Evolutionary conservation across 2,113 vertebrate genomes (phyloP), one percentile per base, ranked within the genome.

Genomic region (Oryzias melastigma): DNA sequence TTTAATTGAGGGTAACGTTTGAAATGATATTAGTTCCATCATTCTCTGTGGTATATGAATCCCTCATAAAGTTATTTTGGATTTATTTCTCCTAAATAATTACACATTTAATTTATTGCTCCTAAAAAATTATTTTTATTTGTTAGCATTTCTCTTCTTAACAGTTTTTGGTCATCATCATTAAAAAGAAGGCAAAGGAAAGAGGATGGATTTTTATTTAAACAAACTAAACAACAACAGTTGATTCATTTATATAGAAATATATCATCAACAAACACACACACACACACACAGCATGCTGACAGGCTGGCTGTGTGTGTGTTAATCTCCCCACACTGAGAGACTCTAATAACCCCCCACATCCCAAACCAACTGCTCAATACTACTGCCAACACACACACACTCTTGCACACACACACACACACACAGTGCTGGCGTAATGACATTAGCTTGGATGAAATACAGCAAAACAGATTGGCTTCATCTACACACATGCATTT

Each of bases 391-490:
- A 86, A 76, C 65, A 82, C 53, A 73, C 78, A 68, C 63, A 24
- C 78, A 52, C 77, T 76, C n/a, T n/a, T n/a, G n/a, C n/a, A 76
- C 65, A 82, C 53, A 73, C 78, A n/a, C 62, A 70, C 68, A 70
- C 40, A 62, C 67, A 75, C 52, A 51, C 14, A 70, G 65, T 78
- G 77, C 78, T 89, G 89, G 87, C 88, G 83, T 90, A 89, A 90
- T 91, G 85, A 88, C 86, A 90, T 90, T 91, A 87, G 73, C 75
- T 86, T 90, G 87, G 89, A 89, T 87, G 85, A 88, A 85, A 84
- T 85, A 88, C 86, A 87, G 65, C 68, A 66, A 87, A 89, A 89
- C 81, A 87, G 83, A 87, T 75, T 85, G 83, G 73, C 49, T 73
- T 70, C 43, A 72, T 42, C 20, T 52, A 69, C 51, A 73, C 53